Evolutionary conservation across 2,888 invertebrate species (phyloP).

Genomic region (Lasioglossum morio): DNA sequence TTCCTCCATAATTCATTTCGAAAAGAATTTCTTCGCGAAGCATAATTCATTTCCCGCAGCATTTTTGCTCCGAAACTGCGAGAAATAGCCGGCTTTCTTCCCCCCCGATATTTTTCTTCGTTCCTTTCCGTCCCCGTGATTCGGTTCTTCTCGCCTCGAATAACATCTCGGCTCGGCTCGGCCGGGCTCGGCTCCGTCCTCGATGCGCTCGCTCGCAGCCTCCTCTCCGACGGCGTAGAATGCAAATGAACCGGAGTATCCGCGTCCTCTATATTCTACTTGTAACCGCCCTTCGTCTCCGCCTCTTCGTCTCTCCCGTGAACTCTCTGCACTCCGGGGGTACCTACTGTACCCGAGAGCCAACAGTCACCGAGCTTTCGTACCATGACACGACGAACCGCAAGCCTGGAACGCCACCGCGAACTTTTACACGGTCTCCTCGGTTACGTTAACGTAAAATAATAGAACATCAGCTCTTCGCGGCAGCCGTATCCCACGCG

Average conservation of each 20-base stretch:
- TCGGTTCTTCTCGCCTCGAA: slow-evolving; percentile 46
- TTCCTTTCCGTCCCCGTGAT: slow-evolving; percentile 40
- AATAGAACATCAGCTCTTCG: slow-evolving; percentile 75
- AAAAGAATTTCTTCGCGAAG: slow-evolving; percentile 32
- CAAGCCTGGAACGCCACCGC: slow-evolving; percentile 45
- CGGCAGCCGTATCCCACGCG: slow-evolving; percentile 48
- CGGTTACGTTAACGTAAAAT: slow-evolving; percentile 61
- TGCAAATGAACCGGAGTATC: slow-evolving; percentile 56
- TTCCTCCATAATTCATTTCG: slow-evolving; percentile 35
- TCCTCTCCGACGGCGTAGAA: slow-evolving; percentile 32
- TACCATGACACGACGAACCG: slow-evolving; percentile 44
- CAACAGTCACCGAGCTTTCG: slow-evolving; percentile 58
- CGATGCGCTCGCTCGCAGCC: slow-evolving; percentile 24
- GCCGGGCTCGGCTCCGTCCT: slow-evolving; percentile 12
- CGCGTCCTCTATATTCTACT: slow-evolving; percentile 52
- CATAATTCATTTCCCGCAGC: slow-evolving; percentile 36
- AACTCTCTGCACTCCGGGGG: background rate
- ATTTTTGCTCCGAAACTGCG: slow-evolving; percentile 38
- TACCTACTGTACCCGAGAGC: background rate
- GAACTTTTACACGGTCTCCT: slow-evolving; percentile 26
- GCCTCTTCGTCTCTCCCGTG: background rate
- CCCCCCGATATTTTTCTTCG: slow-evolving; percentile 38
- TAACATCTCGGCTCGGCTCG: slow-evolving; percentile 29
- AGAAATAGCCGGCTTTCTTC: slow-evolving; percentile 29
- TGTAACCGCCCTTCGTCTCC: slow-evolving; percentile 31